These are phyloP conservation scores for Sarotherodon lohbergeri DNA, from an alignment of 2,113 vertebrate genomes.

Conservation along the genomic window DNA sequence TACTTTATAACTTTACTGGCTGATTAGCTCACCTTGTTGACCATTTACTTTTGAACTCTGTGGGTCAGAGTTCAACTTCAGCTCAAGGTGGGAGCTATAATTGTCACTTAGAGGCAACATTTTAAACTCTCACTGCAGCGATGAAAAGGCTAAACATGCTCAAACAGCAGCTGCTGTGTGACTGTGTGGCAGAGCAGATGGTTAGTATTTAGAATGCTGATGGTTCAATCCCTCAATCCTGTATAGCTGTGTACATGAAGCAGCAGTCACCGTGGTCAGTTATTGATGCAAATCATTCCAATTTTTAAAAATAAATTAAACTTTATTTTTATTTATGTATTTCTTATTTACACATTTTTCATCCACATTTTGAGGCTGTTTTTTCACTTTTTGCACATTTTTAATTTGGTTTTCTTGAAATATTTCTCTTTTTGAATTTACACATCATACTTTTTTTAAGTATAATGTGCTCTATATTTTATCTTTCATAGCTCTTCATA, in stretches of 20 bases:
- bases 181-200: background rate
- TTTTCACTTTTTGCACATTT: too few species aligned
- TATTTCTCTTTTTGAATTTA: too few species aligned
- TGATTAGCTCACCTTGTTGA: background rate
- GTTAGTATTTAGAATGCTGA: background rate
- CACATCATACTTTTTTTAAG: background rate
- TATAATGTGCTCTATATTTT: background rate
- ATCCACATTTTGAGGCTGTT: background rate
- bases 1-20: background rate
- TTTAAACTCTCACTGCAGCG: too few species aligned
- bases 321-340: background rate
- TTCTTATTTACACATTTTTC: background rate
- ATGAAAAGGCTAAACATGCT: too few species aligned
- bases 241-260: background rate
- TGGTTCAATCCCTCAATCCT: background rate
- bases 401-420: too few species aligned
- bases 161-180: too few species aligned
- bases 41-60: background rate
- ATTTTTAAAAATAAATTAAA: background rate
- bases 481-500: background rate
- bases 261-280: background rate
- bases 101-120: background rate
- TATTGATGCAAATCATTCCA: background rate
- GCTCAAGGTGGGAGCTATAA: background rate
- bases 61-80: background rate